These are phyloP conservation scores for Caranx ignobilis DNA, from an alignment of 2,113 vertebrate genomes.

Conservation along the genomic window DNA sequence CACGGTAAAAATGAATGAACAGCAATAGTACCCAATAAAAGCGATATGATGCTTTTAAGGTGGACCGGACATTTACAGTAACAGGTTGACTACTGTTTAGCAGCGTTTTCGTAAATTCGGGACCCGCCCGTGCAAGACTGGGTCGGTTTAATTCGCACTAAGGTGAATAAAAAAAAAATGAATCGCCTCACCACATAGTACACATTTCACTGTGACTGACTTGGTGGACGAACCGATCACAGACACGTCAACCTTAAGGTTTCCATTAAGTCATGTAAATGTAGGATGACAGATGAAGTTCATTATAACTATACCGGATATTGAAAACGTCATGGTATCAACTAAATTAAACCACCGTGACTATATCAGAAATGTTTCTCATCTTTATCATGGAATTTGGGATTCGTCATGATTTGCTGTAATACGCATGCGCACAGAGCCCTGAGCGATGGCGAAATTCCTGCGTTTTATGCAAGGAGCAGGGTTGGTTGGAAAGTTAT, in stretches of 20 bases:
- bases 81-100: no score
- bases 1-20: neutral
- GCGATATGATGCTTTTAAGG: conserved; percentile 8
- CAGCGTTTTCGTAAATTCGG: accelerated
- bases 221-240: conserved; percentile 40
- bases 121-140: accelerated
- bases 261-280: conserved; percentile 9
- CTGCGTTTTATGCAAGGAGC: conserved; percentile 69
- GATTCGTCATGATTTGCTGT: conserved; percentile 50
- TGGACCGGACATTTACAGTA: neutral
- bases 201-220: neutral
- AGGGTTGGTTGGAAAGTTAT: conserved; percentile 69
- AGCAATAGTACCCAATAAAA: neutral
- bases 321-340: accelerated
- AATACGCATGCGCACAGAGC: conserved; percentile 73
- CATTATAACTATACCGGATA: no score
- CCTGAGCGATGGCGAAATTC: conserved; percentile 77
- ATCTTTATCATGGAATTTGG: conserved; percentile 53
- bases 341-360: neutral
- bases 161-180: neutral
- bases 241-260: conserved; percentile 67
- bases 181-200: neutral
- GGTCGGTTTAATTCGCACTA: accelerated
- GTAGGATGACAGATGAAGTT: neutral
- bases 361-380: conserved; percentile 5